These are phyloP conservation scores for Pseudocheirus occidentalis DNA, from an alignment of 2,797 vertebrate genomes.

Conservation along the genomic window DNA sequence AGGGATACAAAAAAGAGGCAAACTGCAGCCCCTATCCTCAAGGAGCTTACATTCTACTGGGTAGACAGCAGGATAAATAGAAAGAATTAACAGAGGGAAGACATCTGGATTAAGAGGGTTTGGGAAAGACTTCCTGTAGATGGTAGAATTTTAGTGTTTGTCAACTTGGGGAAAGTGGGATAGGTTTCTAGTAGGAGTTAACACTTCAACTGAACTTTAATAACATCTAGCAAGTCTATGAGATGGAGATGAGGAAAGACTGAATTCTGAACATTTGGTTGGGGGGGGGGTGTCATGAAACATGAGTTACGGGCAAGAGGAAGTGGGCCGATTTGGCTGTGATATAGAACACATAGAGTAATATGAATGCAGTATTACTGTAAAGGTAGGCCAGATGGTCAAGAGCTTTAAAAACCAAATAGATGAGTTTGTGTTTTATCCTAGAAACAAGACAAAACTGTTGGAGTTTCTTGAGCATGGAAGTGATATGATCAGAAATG, in stretches of 20 bases:
- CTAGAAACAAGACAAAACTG: background rate
- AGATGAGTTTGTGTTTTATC: background rate
- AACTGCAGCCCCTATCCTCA: background rate
- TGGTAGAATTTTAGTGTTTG: too few relatives aligned
- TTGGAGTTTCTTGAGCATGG: background rate
- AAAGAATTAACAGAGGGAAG: background rate
- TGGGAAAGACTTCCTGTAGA: background rate
- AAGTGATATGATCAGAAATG: background rate
- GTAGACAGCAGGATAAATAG: background rate
- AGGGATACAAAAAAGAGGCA: background rate
- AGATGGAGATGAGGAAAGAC: background rate
- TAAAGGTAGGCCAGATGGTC: background rate
- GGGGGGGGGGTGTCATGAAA: background rate
- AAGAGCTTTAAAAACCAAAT: background rate
- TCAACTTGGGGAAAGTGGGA: background rate
- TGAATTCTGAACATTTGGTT: background rate
- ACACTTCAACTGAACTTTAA: background rate
- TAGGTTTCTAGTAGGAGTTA: background rate
- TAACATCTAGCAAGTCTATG: background rate
- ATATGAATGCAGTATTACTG: background rate
- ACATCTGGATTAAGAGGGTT: background rate
- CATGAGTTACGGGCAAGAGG: background rate
- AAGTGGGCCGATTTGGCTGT: background rate
- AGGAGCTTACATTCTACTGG: background rate
- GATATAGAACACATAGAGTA: background rate